Evolutionary conservation across 2,113 vertebrate genomes (phyloP), one percentile per base, ranked within the genome.

Genomic region (Nerophis ophidion): DNA sequence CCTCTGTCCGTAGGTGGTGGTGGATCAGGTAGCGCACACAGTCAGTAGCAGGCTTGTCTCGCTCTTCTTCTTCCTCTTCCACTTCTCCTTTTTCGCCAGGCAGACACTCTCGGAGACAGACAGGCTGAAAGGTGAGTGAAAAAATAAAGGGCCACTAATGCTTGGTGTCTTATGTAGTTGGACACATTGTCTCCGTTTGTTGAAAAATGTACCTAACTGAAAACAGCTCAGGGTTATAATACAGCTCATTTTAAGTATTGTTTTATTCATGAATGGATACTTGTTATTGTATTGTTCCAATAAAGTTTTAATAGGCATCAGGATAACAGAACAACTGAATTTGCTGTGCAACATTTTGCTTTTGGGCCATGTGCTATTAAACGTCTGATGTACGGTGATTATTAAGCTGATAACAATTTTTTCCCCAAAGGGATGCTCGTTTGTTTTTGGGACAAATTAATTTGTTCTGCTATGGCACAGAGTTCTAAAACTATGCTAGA

Each of bases 81-180:
- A 57, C 77, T 59, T 70, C 71, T 81, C 74, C 64, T 77, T 74
- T 75, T 75, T 79, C 72, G 64, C 59, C 75, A 36, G 57, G 35
- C 62, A 12, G 54, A 17, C 68, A 58, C 51, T 68, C 66, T 49
- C 54, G 63, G 53, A 73, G 57, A 46, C 54, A 63, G 48, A 70
- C 44, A 56, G 56, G 14, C 68, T 66, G 53, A 70, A n/a, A 81
- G 86, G 85, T 87, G 69, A 88, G 86, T 84, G 33, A 47, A 60
- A 48, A 48, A 48, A 51, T 51, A 11, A 33, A 26, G 9, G 12
- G 49, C 26, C 49, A 51, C 16, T 51, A 4, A 57, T 40, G n/a
- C 54, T 61, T 44, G 26, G 19, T 33, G 57, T 59, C 11, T 42
- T 62, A 69, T 63, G 10, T 33, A 33, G 17, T 60, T 59, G 8